Evolutionary conservation across 2,797 vertebrate genomes (phyloP).

Genomic region (Phrynocephalus vlangalii): DNA sequence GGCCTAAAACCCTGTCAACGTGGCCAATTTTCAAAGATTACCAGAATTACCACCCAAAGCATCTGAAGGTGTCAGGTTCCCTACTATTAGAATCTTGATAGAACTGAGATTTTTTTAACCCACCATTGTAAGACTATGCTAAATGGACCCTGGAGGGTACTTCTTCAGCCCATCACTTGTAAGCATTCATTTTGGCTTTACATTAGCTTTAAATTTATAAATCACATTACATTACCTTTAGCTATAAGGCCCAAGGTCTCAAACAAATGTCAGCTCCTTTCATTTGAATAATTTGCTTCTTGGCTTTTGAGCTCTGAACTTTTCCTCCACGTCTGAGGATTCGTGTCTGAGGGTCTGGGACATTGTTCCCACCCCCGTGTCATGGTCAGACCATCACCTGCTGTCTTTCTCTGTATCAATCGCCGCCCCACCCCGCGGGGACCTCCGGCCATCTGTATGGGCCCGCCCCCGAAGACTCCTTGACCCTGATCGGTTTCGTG

Average conservation of each 20-base stretch:
- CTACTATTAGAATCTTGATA: background rate
- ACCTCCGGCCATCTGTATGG: too few species aligned
- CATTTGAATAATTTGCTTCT: background rate
- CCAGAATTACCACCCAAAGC: background rate
- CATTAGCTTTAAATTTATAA: background rate
- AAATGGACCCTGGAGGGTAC: background rate
- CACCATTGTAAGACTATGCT: background rate
- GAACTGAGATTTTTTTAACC: background rate
- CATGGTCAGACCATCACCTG: too few species aligned
- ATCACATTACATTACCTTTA: too few species aligned
- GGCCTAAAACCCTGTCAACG: background rate
- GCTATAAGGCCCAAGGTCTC: background rate
- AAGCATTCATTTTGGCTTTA: background rate
- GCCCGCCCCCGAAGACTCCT: too few species aligned
- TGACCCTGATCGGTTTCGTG: too few species aligned
- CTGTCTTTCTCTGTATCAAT: too few species aligned
- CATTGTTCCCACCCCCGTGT: too few species aligned
- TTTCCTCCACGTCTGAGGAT: too few species aligned
- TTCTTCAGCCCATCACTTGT: background rate
- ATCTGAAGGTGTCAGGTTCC: background rate
- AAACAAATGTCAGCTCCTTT: background rate
- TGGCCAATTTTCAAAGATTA: background rate
- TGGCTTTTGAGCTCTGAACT: background rate
- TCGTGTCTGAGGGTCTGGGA: too few species aligned
- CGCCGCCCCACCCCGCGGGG: too few species aligned